These are phyloP conservation scores for Pomacea canaliculata DNA, from an alignment of 2,888 invertebrate species.

Conservation along the genomic window DNA sequence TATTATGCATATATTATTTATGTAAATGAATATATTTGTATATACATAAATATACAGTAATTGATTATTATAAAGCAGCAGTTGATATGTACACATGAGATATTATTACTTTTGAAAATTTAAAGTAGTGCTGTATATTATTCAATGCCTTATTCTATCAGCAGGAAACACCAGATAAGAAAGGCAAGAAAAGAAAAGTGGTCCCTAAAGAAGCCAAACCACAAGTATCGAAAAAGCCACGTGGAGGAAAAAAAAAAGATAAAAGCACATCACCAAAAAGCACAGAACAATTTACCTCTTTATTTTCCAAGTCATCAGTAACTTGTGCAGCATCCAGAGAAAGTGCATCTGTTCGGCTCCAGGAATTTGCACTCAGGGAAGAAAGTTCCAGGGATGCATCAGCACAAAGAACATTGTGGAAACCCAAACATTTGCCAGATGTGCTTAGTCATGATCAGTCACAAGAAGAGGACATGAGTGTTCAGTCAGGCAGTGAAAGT, in stretches of 20 bases:
- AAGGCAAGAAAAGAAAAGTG: constrained; percentile 21
- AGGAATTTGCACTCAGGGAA: constrained; percentile 11
- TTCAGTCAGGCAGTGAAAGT: constrained; percentile 2
- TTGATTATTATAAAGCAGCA: no score
- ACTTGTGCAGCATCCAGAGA: no score
- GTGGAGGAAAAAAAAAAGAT: no score
- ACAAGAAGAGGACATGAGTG: constrained; percentile 1
- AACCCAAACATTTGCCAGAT: constrained; percentile 23
- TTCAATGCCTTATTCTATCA: not conserved
- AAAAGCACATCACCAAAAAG: not conserved
- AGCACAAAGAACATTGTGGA: constrained; percentile 6
- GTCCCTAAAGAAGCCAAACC: not conserved
- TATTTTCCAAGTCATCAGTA: no score
- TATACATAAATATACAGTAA: no score
- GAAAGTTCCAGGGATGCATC: not conserved
- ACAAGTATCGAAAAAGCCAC: no score
- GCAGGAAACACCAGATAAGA: not conserved
- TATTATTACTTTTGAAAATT: no score
- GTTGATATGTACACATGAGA: no score
- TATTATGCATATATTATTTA: no score
- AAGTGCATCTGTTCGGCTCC: constrained; percentile 1
- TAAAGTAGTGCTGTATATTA: no score
- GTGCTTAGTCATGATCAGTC: constrained; percentile 2
- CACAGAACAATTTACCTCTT: not conserved
- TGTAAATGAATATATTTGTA: no score